Conservation (phyloP, 2,113 vertebrate genomes). For the Heterotis niloticus region DNA sequence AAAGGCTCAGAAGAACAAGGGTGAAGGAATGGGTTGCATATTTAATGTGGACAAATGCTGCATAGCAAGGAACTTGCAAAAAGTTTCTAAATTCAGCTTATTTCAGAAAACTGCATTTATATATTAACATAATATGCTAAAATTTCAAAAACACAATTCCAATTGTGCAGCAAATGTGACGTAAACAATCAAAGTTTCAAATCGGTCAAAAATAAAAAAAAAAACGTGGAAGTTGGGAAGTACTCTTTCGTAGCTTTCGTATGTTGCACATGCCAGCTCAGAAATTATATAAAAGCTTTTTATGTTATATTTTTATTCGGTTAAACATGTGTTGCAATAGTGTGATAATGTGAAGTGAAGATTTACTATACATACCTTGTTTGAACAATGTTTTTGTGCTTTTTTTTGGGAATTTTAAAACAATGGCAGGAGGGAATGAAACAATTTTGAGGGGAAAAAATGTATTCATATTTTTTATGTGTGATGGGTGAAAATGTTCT, state of each 20-base stretch:
- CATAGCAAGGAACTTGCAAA: not conserved
- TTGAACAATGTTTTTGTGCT: not conserved
- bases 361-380: constrained; percentile 12
- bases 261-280: not conserved
- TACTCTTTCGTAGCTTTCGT: not conserved
- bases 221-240: not conserved
- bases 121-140: too few species aligned
- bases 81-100: not conserved
- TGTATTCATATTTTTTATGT: constrained; percentile 25
- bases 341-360: constrained; percentile 17
- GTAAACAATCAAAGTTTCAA: constrained; percentile 10
- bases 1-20: not conserved
- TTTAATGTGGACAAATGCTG: too few species aligned
- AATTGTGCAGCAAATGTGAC: not conserved
- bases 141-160: not conserved
- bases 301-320: constrained; percentile 27
- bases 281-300: constrained; percentile 2
- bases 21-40: too few species aligned
- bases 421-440: not conserved
- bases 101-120: not conserved
- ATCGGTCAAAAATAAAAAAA: constrained; percentile 16
- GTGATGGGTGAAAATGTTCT: constrained; percentile 30
- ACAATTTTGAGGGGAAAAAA: constrained; percentile 25
- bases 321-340: constrained; percentile 26
- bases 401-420: constrained; percentile 20